Percentiles rank a stretch among this genome's conserved stretches.
These are phyloP conservation scores for Heliconius cydno DNA, from an alignment of 2,888 invertebrate genomes.

Conservation along the genomic window DNA sequence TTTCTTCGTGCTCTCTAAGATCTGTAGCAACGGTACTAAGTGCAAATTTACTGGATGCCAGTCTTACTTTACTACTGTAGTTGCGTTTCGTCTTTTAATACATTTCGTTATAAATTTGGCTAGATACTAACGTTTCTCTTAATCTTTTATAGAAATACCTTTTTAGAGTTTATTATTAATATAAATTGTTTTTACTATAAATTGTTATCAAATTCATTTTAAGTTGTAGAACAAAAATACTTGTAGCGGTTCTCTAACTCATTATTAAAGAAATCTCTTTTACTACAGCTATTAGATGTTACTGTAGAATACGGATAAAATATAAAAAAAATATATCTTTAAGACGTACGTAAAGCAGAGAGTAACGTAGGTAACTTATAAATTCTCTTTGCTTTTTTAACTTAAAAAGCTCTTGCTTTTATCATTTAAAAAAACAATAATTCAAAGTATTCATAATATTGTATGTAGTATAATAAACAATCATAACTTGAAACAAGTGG, in stretches of 20 bases:
- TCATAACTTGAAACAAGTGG: conserved; percentile 42
- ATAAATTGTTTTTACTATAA: not conserved
- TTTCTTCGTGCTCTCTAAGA: conserved; percentile 68
- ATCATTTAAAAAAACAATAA: not conserved
- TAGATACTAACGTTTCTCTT: not conserved
- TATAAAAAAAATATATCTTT: not conserved
- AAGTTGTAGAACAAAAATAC: not conserved
- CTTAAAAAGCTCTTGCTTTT: not conserved
- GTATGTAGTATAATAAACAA: not conserved
- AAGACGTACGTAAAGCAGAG: not conserved
- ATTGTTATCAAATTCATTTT: not conserved
- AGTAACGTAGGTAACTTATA: not conserved
- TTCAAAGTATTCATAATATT: not conserved
- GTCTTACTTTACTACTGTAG: conserved; percentile 13
- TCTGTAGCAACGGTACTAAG: conserved; percentile 50
- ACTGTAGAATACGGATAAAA: not conserved
- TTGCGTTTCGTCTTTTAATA: not conserved
- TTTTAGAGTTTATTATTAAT: too few species aligned
- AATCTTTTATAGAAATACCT: not conserved
- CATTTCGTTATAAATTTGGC: not conserved
- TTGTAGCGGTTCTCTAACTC: too few species aligned
- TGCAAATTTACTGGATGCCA: conserved; percentile 43
- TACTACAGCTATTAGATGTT: not conserved
- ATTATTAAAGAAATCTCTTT: not conserved
- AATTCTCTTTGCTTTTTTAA: not conserved